phyloP scores from a whole-genome alignment of 2,888 invertebrate species.

The Cacoxenus indagator region DNA sequence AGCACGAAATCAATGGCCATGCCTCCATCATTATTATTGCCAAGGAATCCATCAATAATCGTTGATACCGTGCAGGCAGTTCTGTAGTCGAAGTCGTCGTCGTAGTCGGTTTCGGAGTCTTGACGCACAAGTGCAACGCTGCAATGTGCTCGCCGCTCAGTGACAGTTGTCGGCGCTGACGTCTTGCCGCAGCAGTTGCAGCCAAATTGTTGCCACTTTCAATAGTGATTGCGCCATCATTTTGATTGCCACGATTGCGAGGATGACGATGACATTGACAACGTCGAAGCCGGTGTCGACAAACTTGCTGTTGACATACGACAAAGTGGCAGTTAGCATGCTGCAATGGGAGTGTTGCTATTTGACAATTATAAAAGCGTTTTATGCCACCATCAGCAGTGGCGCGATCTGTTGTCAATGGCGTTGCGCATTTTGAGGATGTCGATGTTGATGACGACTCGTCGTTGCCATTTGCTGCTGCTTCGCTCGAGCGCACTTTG shows the following conservation, averaged over 20 bases:
- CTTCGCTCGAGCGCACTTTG: conserved; percentile 37
- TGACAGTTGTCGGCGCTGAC: conserved; percentile 53
- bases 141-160: conserved; percentile 44
- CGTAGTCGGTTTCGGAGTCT: conserved; percentile 19
- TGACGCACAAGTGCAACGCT: conserved; percentile 20
- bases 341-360: conserved; percentile 42
- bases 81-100: conserved; percentile 14
- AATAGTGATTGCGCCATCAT: conserved; percentile 43
- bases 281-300: conserved; percentile 24
- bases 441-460: conserved; percentile 14
- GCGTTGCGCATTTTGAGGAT: conserved; percentile 25
- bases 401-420: conserved; percentile 18
- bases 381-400: conserved; percentile 41
- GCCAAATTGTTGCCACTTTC: conserved; percentile 49
- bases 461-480: conserved; percentile 25
- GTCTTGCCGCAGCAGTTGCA: conserved; percentile 34
- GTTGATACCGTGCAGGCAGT: conserved; percentile 47
- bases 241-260: conserved; percentile 28
- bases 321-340: conserved; percentile 21
- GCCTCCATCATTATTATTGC: conserved; percentile 24
- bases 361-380: conserved; percentile 66
- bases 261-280: conserved; percentile 24
- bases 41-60: conserved; percentile 60
- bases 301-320: conserved; percentile 35
- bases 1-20: conserved; percentile 46